Base-by-base conservation (phyloP, 2,113 vertebrate species). In the Heloderma charlesbogerti region DNA sequence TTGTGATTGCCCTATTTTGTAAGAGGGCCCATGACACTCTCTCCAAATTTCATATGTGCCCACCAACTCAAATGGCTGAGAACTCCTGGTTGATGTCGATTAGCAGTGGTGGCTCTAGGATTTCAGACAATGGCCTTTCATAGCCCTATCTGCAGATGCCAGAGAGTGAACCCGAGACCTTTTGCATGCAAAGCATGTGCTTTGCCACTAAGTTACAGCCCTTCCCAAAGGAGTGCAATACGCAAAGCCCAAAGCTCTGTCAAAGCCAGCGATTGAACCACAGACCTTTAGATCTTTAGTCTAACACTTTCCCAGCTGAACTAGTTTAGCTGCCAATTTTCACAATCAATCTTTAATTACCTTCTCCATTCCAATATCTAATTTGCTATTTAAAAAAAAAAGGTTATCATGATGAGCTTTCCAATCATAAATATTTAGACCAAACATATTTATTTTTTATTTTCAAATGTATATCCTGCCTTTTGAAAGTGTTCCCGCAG, bases 311-410 rank as follows among this genome's bases (percentile, higher is more conserved):
- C 60, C 27, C 77, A 51, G 43, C 77, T 79, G 45, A 79, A 29
- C 48, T 79, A 48, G 43, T 48, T 48, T 31, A 27, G 29, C 45
- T 79, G 77, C 77, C 48, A 81, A 82, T 60, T 37, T 60, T 25
- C 7, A 37, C 34, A 82, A 37, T 82, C 54, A 34, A 82, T 67
- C 43, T 69, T 85, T 67, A 85, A 85, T 85, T 85, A 71, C 83
- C 43, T 48, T 86, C 66, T 71, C 66, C 31, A 20, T 54, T 82
- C 4, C 1, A 22, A 8, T 71, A 48, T 86, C 29, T 45, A 27
- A 84, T 43, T 84, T 67, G 66, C 37, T 84, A 45, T 80, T 78
- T 27, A 22, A 78, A n/a, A 54, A 34, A 57, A 37, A 48, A 71
- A 48, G 12, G 57, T 22, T 86, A 83, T 67, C 13, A 86, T 71